Conservation (phyloP, 2,113 vertebrate genomes). For the Azemiops feae region DNA sequence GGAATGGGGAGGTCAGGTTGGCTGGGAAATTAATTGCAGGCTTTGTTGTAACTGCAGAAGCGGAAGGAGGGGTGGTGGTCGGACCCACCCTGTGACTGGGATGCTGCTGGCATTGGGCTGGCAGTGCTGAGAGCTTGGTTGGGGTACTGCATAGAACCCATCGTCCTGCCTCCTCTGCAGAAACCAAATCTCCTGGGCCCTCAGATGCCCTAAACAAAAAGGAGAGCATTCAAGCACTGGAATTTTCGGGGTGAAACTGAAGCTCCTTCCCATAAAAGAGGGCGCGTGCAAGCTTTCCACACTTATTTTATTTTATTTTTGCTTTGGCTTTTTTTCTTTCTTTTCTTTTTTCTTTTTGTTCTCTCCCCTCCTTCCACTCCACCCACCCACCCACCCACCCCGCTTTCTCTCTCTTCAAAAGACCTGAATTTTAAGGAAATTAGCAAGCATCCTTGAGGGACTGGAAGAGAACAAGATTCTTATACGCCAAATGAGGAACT, state of each 20-base stretch:
- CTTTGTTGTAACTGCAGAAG: slow-evolving; percentile 41
- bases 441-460: neutral
- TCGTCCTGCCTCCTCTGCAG: neutral
- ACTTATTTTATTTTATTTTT: neutral
- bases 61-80: accelerated
- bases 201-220: neutral
- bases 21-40: slow-evolving; percentile 54
- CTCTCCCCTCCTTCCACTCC: neutral
- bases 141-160: neutral
- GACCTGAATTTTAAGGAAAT: slow-evolving; percentile 9
- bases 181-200: neutral
- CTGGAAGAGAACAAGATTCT: neutral
- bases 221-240: neutral
- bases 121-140: neutral
- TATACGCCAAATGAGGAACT: neutral
- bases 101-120: neutral
- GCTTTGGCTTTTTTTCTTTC: neutral
- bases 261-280: neutral
- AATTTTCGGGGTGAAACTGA: neutral
- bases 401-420: neutral
- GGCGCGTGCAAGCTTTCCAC: neutral
- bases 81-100: neutral
- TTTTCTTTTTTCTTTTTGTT: neutral
- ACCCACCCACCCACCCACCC: neutral
- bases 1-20: neutral